Conservation (phyloP, 2,797 vertebrate genomes). For the Poecilia velifera region DNA sequence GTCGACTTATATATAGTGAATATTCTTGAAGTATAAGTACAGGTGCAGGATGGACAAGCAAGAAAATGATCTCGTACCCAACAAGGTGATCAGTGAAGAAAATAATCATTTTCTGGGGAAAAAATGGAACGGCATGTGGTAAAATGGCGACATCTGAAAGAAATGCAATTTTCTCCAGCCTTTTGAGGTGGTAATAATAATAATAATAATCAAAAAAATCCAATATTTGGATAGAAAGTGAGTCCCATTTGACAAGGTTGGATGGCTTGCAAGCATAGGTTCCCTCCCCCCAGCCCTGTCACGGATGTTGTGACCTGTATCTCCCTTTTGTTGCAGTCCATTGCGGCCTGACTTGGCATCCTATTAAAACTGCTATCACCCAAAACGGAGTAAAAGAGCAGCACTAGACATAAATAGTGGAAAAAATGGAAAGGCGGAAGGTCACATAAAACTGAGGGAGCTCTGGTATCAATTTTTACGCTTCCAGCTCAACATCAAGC, state of each 20-base stretch:
- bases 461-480: conserved; percentile 49
- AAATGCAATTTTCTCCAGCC: conserved; percentile 29
- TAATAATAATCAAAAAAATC: conserved; percentile 40
- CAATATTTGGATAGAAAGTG: conserved; percentile 44
- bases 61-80: neutral
- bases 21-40: neutral
- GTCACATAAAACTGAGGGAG: conserved; percentile 37
- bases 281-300: conserved; percentile 14
- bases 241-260: conserved; percentile 48
- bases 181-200: conserved; percentile 47
- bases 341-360: conserved; percentile 36
- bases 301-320: conserved; percentile 43
- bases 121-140: conserved; percentile 16
- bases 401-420: conserved; percentile 44
- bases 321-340: conserved; percentile 29
- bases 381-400: neutral
- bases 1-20: neutral
- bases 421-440: conserved; percentile 51
- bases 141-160: conserved; percentile 18
- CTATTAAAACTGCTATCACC: conserved; percentile 52
- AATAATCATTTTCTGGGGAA: conserved; percentile 13
- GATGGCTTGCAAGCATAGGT: conserved; percentile 33
- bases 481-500: conserved; percentile 38
- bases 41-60: neutral
- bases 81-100: conserved; percentile 32